Conservation (phyloP, 2,113 vertebrate genomes). For the Myrmecobius fasciatus region DNA sequence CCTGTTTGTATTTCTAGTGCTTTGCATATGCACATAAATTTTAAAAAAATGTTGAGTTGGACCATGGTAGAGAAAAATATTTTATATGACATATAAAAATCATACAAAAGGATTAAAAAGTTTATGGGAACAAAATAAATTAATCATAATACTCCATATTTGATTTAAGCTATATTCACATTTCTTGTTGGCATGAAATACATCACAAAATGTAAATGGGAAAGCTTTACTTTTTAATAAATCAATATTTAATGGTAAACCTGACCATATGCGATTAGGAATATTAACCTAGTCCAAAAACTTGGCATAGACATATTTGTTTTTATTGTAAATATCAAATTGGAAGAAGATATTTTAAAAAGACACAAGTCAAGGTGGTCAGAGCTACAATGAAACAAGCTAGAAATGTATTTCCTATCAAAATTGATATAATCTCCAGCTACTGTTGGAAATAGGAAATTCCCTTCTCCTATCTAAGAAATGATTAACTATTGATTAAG, state of each 20-base stretch:
- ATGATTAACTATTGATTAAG: slow-evolving; percentile 40
- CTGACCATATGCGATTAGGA: slow-evolving; percentile 54
- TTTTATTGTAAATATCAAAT: slow-evolving; percentile 47
- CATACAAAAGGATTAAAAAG: slow-evolving; percentile 67
- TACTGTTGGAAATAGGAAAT: slow-evolving; percentile 46
- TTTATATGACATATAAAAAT: slow-evolving; percentile 22
- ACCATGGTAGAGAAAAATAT: background rate
- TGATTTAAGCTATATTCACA: slow-evolving; percentile 51
- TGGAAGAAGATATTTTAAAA: slow-evolving; percentile 49
- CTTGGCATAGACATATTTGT: slow-evolving; percentile 41
- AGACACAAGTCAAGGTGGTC: slow-evolving; percentile 18
- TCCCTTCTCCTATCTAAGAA: background rate
- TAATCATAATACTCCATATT: slow-evolving; percentile 56
- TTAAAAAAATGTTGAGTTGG: background rate
- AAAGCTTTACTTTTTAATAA: slow-evolving; percentile 24
- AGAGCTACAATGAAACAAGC: slow-evolving; percentile 47
- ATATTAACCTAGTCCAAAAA: slow-evolving; percentile 50
- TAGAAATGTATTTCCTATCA: slow-evolving; percentile 10
- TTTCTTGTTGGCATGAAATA: slow-evolving; percentile 62
- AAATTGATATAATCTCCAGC: slow-evolving; percentile 17
- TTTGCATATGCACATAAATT: background rate
- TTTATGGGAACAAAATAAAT: slow-evolving; percentile 69
- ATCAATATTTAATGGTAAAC: slow-evolving; percentile 32
- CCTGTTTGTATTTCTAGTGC: background rate
- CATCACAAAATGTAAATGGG: slow-evolving; percentile 31